A percentile compares a stretch with the other conserved stretches of the same genome.
Evolutionary conservation across 1,140 invertebrate genomes (phyloP).

Genomic region (Drosophila novamexicana): DNA sequence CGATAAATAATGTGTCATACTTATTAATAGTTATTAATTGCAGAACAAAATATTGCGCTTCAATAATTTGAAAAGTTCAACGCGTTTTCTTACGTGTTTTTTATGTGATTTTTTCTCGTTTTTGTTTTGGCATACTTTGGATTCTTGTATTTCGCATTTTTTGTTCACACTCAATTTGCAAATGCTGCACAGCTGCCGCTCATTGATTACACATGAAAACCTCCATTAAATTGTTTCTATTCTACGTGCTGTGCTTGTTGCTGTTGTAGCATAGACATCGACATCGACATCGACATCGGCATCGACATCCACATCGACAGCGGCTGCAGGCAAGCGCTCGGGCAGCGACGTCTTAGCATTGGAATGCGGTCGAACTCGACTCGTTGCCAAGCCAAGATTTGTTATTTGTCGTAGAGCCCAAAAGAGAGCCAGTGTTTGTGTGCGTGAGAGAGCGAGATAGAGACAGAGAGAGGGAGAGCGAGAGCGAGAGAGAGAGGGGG

Average conservation of each 20-base stretch:
- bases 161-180: slow-evolving; percentile 29
- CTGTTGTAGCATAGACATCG: slow-evolving; percentile 30
- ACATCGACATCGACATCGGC: neutral
- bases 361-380: slow-evolving; percentile 80
- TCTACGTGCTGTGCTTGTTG: slow-evolving; percentile 17
- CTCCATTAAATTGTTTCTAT: slow-evolving; percentile 29
- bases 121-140: neutral
- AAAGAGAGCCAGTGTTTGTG: slow-evolving; percentile 9
- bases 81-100: neutral
- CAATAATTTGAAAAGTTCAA: neutral
- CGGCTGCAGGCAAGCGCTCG: slow-evolving; percentile 40
- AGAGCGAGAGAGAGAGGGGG: neutral
- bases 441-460: slow-evolving; percentile 6
- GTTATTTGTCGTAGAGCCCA: slow-evolving; percentile 32
- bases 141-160: neutral
- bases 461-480: slow-evolving; percentile 3
- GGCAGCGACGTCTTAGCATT: slow-evolving; percentile 75
- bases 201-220: slow-evolving; percentile 52
- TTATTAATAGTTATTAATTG: too few relatives aligned
- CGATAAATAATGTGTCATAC: too few relatives aligned
- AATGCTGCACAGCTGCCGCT: slow-evolving; percentile 25
- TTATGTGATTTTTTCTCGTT: neutral
- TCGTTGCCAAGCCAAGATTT: slow-evolving; percentile 71
- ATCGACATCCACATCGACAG: slow-evolving; percentile 20
- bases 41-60: neutral